A percentile compares a stretch with the other conserved stretches of the same genome.
These are phyloP conservation scores for Paguma larvata DNA, from an alignment of 2,797 vertebrate species.

Conservation along the genomic window DNA sequence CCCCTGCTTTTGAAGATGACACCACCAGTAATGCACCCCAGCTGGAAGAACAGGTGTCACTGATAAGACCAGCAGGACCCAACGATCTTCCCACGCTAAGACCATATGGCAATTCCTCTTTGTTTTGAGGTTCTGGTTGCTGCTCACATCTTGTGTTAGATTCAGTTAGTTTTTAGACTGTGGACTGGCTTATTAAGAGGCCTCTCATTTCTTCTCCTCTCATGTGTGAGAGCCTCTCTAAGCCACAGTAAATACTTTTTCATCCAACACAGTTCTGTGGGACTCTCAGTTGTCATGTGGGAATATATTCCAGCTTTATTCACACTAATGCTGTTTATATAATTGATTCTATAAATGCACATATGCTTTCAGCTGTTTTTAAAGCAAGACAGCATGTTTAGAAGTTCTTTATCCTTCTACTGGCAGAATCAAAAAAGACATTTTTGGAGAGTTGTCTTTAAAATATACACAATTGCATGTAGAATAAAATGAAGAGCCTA, in stretches of 20 bases:
- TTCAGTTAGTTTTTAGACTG: background rate
- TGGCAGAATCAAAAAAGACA: background rate
- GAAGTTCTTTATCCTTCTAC: background rate
- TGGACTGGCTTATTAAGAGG: background rate
- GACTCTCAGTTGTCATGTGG: background rate
- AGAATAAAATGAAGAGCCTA: background rate
- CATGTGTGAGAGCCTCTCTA: background rate
- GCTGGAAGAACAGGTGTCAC: slow-evolving; percentile 24
- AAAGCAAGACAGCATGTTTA: background rate
- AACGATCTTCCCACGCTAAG: background rate
- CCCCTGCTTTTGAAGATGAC: slow-evolving; percentile 59
- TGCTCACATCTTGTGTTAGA: background rate
- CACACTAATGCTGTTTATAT: background rate
- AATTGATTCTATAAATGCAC: slow-evolving; percentile 42
- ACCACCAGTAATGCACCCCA: background rate
- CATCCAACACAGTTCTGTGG: background rate
- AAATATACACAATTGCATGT: background rate
- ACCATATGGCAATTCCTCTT: background rate
- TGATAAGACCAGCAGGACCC: background rate
- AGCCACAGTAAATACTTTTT: slow-evolving; percentile 3
- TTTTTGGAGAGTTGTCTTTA: background rate
- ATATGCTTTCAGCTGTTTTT: background rate
- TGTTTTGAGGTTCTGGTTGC: background rate
- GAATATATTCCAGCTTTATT: slow-evolving; percentile 45
- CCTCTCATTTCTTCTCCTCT: background rate